A percentile compares a stretch with the other conserved stretches of the same genome.
Evolutionary conservation across 2,797 vertebrate genomes (phyloP).

Genomic region (Gastrophryne carolinensis): DNA sequence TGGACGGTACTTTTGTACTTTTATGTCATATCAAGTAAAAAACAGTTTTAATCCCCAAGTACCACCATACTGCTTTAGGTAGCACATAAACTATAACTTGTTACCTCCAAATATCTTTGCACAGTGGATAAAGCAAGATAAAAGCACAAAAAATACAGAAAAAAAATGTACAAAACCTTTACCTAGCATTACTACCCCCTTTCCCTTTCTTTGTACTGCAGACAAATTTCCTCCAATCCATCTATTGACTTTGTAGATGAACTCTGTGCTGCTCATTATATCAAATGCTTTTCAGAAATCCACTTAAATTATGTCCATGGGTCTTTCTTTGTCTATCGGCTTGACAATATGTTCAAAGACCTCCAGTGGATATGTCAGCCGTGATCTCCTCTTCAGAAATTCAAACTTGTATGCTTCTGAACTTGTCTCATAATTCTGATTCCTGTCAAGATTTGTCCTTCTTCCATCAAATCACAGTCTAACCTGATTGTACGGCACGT

Average conservation of each 20-base stretch:
- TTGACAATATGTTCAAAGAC: constrained; percentile 53
- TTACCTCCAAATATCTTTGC: constrained; percentile 12
- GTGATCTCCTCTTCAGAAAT: constrained; percentile 43
- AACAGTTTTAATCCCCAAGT: constrained; percentile 3
- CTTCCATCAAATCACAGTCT: neutral
- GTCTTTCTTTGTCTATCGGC: constrained; percentile 45
- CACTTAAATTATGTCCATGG: constrained; percentile 48
- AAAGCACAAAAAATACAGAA: constrained; percentile 9
- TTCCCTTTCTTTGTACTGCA: constrained; percentile 36
- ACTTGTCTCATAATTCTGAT: constrained; percentile 33
- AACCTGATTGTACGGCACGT: too few species aligned
- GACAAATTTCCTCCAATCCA: constrained; percentile 41
- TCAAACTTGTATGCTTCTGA: constrained; percentile 31
- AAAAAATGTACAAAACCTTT: constrained; percentile 9
- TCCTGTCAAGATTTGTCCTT: constrained; percentile 35
- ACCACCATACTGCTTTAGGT: neutral
- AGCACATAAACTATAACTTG: neutral
- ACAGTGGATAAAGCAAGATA: constrained; percentile 27
- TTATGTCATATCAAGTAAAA: too few species aligned
- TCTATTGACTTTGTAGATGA: constrained; percentile 51
- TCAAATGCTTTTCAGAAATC: constrained; percentile 51
- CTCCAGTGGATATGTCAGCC: constrained; percentile 46
- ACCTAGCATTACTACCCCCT: constrained; percentile 9
- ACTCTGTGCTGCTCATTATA: constrained; percentile 47
- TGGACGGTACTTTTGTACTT: too few species aligned